phyloP scores from a whole-genome alignment of 2,888 invertebrate species.

The Petrolisthes manimaculis region DNA sequence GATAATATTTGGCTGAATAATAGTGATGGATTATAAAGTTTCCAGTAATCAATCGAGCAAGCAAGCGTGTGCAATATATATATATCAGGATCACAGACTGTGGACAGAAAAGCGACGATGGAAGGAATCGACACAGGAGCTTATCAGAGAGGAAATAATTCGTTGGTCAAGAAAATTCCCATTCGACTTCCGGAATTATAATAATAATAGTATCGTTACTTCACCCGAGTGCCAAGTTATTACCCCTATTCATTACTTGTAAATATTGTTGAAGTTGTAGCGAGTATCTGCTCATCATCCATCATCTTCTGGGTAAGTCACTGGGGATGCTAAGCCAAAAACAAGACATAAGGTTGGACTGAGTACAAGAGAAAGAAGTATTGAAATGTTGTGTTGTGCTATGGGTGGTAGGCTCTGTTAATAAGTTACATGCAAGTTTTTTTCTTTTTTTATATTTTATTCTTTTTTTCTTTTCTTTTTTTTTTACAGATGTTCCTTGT shows the following conservation, averaged over 20 bases:
- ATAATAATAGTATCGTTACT: constrained; percentile 21
- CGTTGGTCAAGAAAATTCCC: not conserved
- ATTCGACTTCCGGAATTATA: constrained; percentile 12
- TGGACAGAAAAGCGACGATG: constrained; percentile 1
- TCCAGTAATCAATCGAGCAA: no score
- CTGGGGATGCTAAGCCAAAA: not conserved
- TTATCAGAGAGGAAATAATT: not conserved
- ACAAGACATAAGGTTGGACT: constrained; percentile 14
- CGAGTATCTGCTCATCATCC: constrained; percentile 51
- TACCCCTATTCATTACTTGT: constrained; percentile 48
- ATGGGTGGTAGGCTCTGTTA: constrained; percentile 8
- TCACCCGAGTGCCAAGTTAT: constrained; percentile 54
- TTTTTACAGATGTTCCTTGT: constrained; percentile 27
- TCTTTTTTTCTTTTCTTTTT: not conserved
- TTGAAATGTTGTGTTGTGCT: not conserved
- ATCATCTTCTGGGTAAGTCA: constrained; percentile 39
- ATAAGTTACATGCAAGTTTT: constrained; percentile 17
- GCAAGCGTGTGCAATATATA: not conserved
- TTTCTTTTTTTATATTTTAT: no score
- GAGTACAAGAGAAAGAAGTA: constrained; percentile 40
- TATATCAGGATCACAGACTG: constrained; percentile 8
- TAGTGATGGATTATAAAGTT: no score
- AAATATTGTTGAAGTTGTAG: constrained; percentile 61
- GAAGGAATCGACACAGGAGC: not conserved
- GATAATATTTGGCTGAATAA: no score